Evolutionary conservation across 2,797 vertebrate species (phyloP).

Genomic region (Gephyroberyx darwinii): DNA sequence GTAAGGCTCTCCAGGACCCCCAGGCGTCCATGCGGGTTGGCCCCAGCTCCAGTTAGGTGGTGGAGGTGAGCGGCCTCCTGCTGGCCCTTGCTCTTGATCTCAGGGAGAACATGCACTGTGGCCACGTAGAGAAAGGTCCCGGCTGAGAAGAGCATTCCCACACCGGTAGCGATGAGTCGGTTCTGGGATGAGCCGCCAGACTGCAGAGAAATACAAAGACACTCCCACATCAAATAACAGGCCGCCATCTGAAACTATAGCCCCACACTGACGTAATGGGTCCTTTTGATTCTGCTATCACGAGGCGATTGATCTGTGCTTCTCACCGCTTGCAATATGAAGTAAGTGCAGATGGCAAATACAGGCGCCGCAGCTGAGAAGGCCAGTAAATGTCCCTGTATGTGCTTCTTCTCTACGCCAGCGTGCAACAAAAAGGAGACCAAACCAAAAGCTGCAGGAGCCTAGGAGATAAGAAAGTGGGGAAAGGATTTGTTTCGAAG

Average conservation of each 20-base stretch:
- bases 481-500: background rate
- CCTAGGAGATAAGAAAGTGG: slow-evolving; percentile 55
- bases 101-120: slow-evolving; percentile 79
- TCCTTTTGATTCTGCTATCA: background rate
- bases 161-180: slow-evolving; percentile 75
- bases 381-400: slow-evolving; percentile 79
- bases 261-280: background rate
- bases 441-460: slow-evolving; percentile 81
- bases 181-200: slow-evolving; percentile 66
- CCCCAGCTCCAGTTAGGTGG: slow-evolving; percentile 30
- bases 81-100: slow-evolving; percentile 72
- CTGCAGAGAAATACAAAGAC: slow-evolving; percentile 65
- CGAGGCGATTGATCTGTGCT: background rate
- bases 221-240: background rate
- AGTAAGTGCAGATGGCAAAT: slow-evolving; percentile 79
- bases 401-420: slow-evolving; percentile 79
- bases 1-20: slow-evolving; percentile 79
- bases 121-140: slow-evolving; percentile 83
- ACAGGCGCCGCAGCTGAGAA: slow-evolving; percentile 80
- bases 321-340: slow-evolving; percentile 74
- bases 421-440: slow-evolving; percentile 83
- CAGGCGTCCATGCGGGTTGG: slow-evolving; percentile 57
- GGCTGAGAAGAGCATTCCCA: slow-evolving; percentile 82
- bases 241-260: background rate
- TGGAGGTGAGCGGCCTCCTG: slow-evolving; percentile 35